Percentiles rank a stretch among this genome's conserved stretches.
phyloP scores from a whole-genome alignment of 2,797 vertebrate species.

The Anolis apletophallus region DNA sequence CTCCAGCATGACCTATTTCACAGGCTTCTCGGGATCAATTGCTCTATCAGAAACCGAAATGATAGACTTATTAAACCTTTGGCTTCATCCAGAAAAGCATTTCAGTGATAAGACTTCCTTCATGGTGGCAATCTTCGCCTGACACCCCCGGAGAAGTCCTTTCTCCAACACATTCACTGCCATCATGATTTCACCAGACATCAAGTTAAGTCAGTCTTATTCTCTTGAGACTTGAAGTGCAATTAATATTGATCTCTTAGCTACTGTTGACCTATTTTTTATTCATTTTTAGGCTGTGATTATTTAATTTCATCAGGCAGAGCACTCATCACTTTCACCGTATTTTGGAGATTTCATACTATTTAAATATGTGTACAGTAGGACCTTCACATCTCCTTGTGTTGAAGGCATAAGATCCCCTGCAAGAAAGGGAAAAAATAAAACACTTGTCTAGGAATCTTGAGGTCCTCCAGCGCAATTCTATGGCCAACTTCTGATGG shows the following conservation, averaged over 20 bases:
- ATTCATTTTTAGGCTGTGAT: background rate
- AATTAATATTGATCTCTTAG: slow-evolving; percentile 26
- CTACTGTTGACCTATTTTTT: background rate
- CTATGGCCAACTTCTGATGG: too few relatives aligned
- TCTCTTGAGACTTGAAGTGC: background rate
- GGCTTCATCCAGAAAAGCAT: background rate
- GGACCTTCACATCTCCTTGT: too few relatives aligned
- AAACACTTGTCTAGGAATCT: too few relatives aligned
- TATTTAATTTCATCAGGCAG: slow-evolving; percentile 17
- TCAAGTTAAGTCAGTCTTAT: background rate
- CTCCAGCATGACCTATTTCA: background rate
- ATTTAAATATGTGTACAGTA: too few relatives aligned
- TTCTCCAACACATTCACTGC: background rate
- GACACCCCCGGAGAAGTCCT: background rate
- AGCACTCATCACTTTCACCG: background rate
- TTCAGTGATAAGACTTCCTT: background rate
- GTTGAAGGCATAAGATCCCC: too few relatives aligned
- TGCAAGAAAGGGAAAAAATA: too few relatives aligned
- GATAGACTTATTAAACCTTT: background rate
- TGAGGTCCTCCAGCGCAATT: too few relatives aligned
- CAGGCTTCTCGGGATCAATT: background rate
- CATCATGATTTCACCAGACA: background rate
- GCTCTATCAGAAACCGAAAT: background rate
- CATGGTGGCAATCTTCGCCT: background rate
- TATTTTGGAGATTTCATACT: background rate